phyloP scores from a whole-genome alignment of 2,888 invertebrate species.

The Cotesia congregata region DNA sequence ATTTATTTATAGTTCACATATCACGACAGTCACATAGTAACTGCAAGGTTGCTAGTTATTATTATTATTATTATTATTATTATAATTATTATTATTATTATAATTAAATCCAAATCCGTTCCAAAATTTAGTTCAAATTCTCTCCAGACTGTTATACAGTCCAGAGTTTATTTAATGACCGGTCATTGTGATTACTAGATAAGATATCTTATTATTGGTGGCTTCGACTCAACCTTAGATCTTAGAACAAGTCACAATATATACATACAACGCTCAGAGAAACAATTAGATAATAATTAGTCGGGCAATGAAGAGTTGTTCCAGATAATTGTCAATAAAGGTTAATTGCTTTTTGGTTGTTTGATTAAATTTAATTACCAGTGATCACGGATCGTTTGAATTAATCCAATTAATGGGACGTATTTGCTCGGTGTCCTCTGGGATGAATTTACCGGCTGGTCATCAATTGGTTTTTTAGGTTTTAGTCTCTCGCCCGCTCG shows the following conservation, averaged over 20 bases:
- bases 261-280: not conserved
- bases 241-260: too few relatives aligned
- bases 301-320: not conserved
- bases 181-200: not conserved
- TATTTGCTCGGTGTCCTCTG: not conserved
- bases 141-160: too few relatives aligned
- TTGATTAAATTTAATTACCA: not conserved
- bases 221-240: too few relatives aligned
- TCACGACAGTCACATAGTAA: too few relatives aligned
- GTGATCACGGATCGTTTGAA: slow-evolving; percentile 1
- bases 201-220: not conserved
- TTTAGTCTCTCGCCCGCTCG: not conserved
- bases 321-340: not conserved
- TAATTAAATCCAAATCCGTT: too few relatives aligned
- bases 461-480: not conserved
- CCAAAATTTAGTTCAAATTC: too few relatives aligned
- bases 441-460: not conserved
- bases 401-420: slow-evolving; percentile 1
- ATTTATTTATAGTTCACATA: too few relatives aligned
- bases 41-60: too few relatives aligned
- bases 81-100: too few relatives aligned
- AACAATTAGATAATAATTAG: not conserved
- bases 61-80: too few relatives aligned
- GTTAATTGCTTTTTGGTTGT: not conserved
- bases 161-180: not conserved